Evolutionary conservation across 2,113 vertebrate genomes (phyloP).

Genomic region (Petaurus breviceps): DNA sequence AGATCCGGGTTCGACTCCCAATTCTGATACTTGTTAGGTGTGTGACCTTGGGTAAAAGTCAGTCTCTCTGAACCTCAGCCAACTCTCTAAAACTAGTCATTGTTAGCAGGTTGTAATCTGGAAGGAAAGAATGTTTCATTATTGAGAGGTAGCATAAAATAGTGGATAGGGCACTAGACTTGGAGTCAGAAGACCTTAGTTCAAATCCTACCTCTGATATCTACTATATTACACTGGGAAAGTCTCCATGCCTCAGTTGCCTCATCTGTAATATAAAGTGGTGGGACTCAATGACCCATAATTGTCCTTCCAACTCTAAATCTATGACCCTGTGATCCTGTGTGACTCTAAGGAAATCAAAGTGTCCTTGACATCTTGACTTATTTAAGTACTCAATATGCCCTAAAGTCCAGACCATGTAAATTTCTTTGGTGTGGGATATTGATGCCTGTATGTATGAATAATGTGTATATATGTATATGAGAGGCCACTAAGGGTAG

Average conservation of each 20-base stretch:
- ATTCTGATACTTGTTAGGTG: not conserved
- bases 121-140: not conserved
- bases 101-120: not conserved
- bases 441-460: not conserved
- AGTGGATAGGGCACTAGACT: not conserved
- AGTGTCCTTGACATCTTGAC: not conserved
- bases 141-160: not conserved
- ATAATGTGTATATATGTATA: not conserved
- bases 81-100: not conserved
- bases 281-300: not conserved
- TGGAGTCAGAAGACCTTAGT: not conserved
- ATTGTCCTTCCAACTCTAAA: not conserved
- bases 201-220: not conserved
- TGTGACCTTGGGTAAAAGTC: not conserved
- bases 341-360: not conserved
- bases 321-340: not conserved
- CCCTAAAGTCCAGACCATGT: not conserved
- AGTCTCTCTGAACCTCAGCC: not conserved
- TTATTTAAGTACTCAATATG: not conserved
- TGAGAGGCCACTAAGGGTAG: not conserved
- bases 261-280: not conserved
- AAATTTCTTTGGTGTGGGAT: not conserved
- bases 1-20: not conserved
- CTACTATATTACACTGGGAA: not conserved
- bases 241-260: not conserved